Conservation (phyloP, 2,888 invertebrate species). For the Digitonthophagus gazella region DNA sequence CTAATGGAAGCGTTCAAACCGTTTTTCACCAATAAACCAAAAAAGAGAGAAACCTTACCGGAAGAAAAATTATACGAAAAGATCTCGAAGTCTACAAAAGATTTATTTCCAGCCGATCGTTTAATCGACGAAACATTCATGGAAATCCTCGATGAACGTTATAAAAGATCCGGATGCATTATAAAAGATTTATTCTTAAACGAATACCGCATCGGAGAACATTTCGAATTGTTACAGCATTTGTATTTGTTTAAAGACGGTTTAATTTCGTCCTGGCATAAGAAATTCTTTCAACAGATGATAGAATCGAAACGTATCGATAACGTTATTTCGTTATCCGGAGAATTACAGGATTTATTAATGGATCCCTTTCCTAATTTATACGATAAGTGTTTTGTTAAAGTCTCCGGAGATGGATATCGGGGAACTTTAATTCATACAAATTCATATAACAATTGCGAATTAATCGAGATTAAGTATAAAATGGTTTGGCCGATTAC, state of each 20-base stretch:
- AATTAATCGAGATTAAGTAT: slow-evolving; percentile 40
- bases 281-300: slow-evolving; percentile 43
- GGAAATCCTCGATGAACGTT: slow-evolving; percentile 41
- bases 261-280: slow-evolving; percentile 46
- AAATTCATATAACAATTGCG: slow-evolving; percentile 41
- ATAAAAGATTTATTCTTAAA: slow-evolving; percentile 45
- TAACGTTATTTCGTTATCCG: slow-evolving; percentile 45
- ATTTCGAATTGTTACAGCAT: slow-evolving; percentile 44
- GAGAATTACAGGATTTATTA: slow-evolving; percentile 46
- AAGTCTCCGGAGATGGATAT: slow-evolving; percentile 37
- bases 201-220: slow-evolving; percentile 43
- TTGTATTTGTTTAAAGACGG: slow-evolving; percentile 47
- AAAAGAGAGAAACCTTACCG: slow-evolving; percentile 33
- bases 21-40: slow-evolving; percentile 40
- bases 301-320: slow-evolving; percentile 39
- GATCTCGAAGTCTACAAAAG: slow-evolving; percentile 40
- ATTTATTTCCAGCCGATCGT: slow-evolving; percentile 42
- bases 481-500: slow-evolving; percentile 46
- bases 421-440: slow-evolving; percentile 27
- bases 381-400: slow-evolving; percentile 42
- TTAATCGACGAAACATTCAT: slow-evolving; percentile 42
- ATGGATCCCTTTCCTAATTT: slow-evolving; percentile 46
- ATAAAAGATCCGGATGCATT: slow-evolving; percentile 44
- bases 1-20: slow-evolving; percentile 52
- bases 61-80: slow-evolving; percentile 32